These are phyloP conservation scores for Apaloderma vittatum DNA, from an alignment of 2,113 vertebrate species.

Conservation along the genomic window DNA sequence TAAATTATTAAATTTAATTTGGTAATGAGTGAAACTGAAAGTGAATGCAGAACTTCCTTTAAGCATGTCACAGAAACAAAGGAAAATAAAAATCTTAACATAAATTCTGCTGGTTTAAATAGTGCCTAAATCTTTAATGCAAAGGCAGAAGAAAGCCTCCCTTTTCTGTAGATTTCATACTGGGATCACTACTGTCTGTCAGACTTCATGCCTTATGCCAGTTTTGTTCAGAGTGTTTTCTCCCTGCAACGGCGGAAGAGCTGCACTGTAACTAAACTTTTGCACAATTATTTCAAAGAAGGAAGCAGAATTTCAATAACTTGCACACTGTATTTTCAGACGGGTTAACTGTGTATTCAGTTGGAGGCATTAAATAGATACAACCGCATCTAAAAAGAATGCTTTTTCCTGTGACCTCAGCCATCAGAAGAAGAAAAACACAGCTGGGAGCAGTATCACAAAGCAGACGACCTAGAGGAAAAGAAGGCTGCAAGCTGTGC, in stretches of 20 bases:
- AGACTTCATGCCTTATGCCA: background rate
- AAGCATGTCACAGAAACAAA: background rate
- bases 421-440: slow-evolving; percentile 57
- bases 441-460: slow-evolving; percentile 68
- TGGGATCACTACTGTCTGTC: background rate
- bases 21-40: background rate
- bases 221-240: background rate
- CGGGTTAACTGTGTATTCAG: background rate
- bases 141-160: background rate
- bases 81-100: background rate
- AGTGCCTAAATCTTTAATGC: background rate
- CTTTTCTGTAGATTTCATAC: background rate
- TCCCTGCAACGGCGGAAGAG: background rate
- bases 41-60: background rate
- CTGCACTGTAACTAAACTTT: background rate
- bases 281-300: slow-evolving; percentile 4
- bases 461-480: slow-evolving; percentile 31
- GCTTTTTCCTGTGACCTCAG: slow-evolving; percentile 58
- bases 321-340: background rate
- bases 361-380: slow-evolving; percentile 33
- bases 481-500: slow-evolving; percentile 60
- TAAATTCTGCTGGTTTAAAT: background rate
- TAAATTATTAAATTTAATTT: background rate
- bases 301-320: background rate
- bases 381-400: background rate